Evolutionary conservation across 2,888 invertebrate species (phyloP).

Genomic region (Psylliodes chrysocephalus): DNA sequence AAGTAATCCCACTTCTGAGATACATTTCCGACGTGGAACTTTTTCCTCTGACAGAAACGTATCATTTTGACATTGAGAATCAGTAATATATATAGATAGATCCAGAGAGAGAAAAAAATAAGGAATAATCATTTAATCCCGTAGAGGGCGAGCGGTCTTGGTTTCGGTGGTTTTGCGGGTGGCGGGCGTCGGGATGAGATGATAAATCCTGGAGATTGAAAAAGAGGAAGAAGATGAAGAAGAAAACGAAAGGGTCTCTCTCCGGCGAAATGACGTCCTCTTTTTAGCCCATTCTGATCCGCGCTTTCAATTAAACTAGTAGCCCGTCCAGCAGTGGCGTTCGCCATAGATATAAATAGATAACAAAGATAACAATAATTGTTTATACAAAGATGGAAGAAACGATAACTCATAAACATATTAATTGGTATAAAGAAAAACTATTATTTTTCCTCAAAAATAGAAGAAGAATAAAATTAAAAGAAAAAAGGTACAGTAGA

Average conservation of each 20-base stretch:
- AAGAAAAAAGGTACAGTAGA: too few relatives aligned
- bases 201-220: conserved; percentile 29
- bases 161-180: conserved; percentile 11
- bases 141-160: not conserved
- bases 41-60: not conserved
- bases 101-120: not conserved
- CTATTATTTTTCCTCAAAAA: too few relatives aligned
- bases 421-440: too few relatives aligned
- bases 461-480: too few relatives aligned
- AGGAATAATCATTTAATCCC: conserved; percentile 26
- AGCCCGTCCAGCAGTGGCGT: conserved; percentile 24
- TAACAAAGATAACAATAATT: not conserved
- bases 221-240: conserved; percentile 42
- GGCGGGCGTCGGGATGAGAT: conserved; percentile 13
- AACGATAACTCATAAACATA: too few relatives aligned
- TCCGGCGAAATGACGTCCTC: conserved; percentile 62
- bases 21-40: too few relatives aligned
- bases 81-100: not conserved
- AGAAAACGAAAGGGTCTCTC: conserved; percentile 55
- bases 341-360: too few relatives aligned
- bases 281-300: conserved; percentile 63
- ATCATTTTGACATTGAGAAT: not conserved
- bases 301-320: conserved; percentile 63
- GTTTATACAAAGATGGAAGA: too few relatives aligned
- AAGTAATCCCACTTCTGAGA: too few relatives aligned